Percentiles rank a stretch among this genome's conserved stretches.
Conservation (phyloP, 2,888 invertebrate genomes). For the Tillus elongatus region DNA sequence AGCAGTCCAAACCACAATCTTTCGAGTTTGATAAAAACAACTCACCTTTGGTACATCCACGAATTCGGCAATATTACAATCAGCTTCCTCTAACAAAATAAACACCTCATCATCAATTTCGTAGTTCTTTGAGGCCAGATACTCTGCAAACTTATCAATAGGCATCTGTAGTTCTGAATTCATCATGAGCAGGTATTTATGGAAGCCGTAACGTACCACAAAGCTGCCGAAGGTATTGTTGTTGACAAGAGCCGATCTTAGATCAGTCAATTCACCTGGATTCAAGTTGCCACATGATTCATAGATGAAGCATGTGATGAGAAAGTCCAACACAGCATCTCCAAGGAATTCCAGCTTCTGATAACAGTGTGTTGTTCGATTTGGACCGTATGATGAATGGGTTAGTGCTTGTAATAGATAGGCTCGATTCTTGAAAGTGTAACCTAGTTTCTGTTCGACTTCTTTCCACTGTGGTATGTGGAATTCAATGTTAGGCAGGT, state of each 20-base stretch:
- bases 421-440: conserved; percentile 70
- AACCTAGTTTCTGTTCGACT: conserved; percentile 58
- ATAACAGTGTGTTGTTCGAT: conserved; percentile 79
- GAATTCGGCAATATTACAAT: conserved; percentile 57
- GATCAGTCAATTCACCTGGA: conserved; percentile 85
- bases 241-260: conserved; percentile 92
- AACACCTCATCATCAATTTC: conserved; percentile 59
- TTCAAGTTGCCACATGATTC: conserved; percentile 59
- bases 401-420: conserved; percentile 86
- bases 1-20: not conserved
- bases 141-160: conserved; percentile 54
- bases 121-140: conserved; percentile 53
- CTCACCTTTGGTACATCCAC: conserved; percentile 78
- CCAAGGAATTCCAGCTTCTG: conserved; percentile 87
- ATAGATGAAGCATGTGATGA: conserved; percentile 80
- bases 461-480: conserved; percentile 30
- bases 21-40: too few species aligned
- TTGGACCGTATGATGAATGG: conserved; percentile 79
- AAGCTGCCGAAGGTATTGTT: conserved; percentile 91
- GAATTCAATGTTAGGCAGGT: conserved; percentile 41
- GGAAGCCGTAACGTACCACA: conserved; percentile 75
- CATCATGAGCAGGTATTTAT: conserved; percentile 58
- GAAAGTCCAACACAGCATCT: conserved; percentile 83
- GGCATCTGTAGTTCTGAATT: conserved; percentile 46
- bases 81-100: conserved; percentile 56